Evolutionary conservation across 2,888 invertebrate species (phyloP).

Genomic region (Sturmia bella): DNA sequence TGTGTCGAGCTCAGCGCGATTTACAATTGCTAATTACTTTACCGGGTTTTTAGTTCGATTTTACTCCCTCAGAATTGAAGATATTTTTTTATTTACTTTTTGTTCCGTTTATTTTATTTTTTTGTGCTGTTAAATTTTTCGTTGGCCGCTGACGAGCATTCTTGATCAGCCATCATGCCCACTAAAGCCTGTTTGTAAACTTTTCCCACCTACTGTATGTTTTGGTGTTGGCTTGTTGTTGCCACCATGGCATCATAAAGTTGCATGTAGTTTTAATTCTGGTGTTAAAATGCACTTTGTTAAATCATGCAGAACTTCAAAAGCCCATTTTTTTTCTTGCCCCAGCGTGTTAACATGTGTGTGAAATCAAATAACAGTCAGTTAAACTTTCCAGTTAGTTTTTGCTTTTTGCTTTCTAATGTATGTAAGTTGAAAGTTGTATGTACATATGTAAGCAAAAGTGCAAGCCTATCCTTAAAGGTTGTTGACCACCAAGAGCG

Average conservation of each 20-base stretch:
- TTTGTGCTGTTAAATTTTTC: too few species aligned
- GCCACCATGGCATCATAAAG: constrained; percentile 3
- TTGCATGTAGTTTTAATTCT: constrained; percentile 42
- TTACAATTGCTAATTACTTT: too few species aligned
- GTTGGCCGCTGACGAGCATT: too few species aligned
- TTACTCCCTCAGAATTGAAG: too few species aligned
- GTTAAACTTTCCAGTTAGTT: constrained; percentile 43
- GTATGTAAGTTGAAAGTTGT: constrained; percentile 4
- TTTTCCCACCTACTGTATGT: background rate
- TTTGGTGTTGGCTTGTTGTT: background rate
- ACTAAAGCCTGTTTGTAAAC: background rate
- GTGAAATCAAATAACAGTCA: constrained; percentile 53
- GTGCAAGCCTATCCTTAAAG: constrained; percentile 48
- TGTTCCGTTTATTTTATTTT: too few species aligned
- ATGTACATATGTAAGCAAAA: background rate
- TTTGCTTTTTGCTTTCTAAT: background rate
- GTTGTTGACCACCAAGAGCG: constrained; percentile 54
- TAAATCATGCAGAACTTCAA: constrained; percentile 69
- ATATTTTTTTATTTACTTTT: too few species aligned
- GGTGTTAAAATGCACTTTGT: constrained; percentile 60
- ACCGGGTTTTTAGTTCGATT: too few species aligned
- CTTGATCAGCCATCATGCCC: too few species aligned
- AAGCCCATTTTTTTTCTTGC: constrained; percentile 31
- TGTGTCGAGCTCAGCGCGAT: too few species aligned
- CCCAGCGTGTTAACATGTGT: constrained; percentile 12